Percentiles rank a stretch among this genome's conserved stretches.
phyloP scores from a whole-genome alignment of 1,140 invertebrate species.

The Drosophila punjabiensis region DNA sequence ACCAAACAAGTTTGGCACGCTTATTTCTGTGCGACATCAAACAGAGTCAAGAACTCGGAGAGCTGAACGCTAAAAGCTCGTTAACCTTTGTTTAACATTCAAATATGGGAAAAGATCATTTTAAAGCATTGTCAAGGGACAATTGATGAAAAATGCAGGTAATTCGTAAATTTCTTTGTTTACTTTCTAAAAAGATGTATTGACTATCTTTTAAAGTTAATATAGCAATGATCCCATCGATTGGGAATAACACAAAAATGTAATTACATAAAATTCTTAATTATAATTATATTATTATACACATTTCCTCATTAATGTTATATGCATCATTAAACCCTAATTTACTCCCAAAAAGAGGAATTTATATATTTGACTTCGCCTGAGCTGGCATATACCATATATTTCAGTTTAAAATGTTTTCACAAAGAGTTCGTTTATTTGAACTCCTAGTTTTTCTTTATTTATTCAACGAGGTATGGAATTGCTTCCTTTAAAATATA shows the following conservation, averaged over 20 bases:
- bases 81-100: not conserved
- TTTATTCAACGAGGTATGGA: not conserved
- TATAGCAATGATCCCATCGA: not conserved
- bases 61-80: constrained; percentile 12
- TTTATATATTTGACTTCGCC: not conserved
- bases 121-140: not conserved
- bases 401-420: not conserved
- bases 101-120: not conserved
- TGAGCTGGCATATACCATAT: not conserved
- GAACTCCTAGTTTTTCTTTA: not conserved
- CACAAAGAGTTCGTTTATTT: not conserved
- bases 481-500: not conserved
- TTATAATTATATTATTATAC: not conserved
- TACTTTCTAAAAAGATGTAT: not conserved
- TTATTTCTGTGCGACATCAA: constrained; percentile 37
- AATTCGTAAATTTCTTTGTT: not conserved
- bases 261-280: not conserved
- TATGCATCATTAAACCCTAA: not conserved
- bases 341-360: too few relatives aligned
- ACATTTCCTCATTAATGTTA: not conserved
- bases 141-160: not conserved
- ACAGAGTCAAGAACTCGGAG: constrained; percentile 28
- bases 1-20: constrained; percentile 40
- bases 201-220: too few relatives aligned
- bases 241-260: not conserved